Evolutionary conservation across 2,113 vertebrate species (phyloP), one percentile per base, ranked within the genome.

Genomic region (Scopus umbretta): DNA sequence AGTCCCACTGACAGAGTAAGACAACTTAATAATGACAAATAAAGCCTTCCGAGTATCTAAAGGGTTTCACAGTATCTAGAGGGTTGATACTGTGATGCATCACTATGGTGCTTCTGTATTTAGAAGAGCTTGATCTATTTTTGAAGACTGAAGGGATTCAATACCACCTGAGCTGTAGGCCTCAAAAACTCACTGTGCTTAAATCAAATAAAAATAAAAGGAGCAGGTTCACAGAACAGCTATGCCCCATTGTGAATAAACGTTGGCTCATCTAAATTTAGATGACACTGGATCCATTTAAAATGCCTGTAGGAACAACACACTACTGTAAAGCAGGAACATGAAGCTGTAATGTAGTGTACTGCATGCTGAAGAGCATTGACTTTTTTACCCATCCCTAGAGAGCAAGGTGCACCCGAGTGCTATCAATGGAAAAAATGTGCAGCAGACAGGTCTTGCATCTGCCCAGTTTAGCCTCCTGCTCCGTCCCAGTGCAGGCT

Each of bases 211-310:
- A 45, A 75, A 80, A 87, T 40, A 89, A 95, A 78, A 78, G 16
- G n/a, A 80, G n/a, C 26, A 66, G 70, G 79, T 90, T 87, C 43
- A 75, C 42, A 75, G 90, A 97, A 93, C 52, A 70, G 36, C 79
- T 52, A 92, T 4, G 74, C 16, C 62, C 78, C n/a, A 43, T 71
- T 88, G 74, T 27, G 38, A 91, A 94, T 76, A 97, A 97, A 96
- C 83, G 90, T 43, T 43, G 93, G 88, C 74, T 61, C 27, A 92
- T 90, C 96, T 98, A 97, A 96, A 97, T 96, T 93, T 97, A 97
- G 94, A 84, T 81, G 76, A 25, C 56, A 90, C 76, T 94, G 80
- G 83, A 72, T 89, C 50, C 7, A 71, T 91, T 93, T 92, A 78
- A 94, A 96, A 97, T 88, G 72, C 45, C 55, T 84, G 19, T 52